Conservation (phyloP, 2,888 invertebrate genomes). For the Ichneumoninae sp. region DNA sequence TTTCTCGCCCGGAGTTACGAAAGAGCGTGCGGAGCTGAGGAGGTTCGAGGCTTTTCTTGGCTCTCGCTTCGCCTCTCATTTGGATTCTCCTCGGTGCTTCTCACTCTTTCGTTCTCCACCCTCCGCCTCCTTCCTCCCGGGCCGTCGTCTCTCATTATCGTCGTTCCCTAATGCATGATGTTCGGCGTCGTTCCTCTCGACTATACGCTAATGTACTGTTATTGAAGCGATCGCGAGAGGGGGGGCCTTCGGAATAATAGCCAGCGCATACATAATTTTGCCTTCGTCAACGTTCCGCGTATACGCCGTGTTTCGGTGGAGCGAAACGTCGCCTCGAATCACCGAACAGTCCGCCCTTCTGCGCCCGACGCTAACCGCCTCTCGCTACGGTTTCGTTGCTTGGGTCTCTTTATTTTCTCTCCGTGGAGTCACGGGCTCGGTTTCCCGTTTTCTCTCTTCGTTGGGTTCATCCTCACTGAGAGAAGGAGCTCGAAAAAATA, state of each 20-base stretch:
- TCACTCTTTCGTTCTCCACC: background rate
- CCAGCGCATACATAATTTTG: conserved; percentile 53
- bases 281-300: conserved; percentile 55
- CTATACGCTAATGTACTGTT: conserved; percentile 72
- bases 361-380: background rate
- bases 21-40: conserved; percentile 30
- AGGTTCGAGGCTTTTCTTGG: background rate
- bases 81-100: background rate
- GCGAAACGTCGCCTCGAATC: conserved; percentile 11
- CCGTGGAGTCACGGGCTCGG: background rate
- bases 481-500: no score
- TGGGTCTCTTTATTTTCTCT: background rate
- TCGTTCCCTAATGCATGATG: conserved; percentile 71
- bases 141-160: conserved; percentile 70
- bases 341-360: background rate
- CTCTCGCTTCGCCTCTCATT: conserved; percentile 18
- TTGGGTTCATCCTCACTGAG: background rate
- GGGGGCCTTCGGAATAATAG: conserved; percentile 42
- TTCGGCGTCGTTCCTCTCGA: conserved; percentile 16
- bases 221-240: conserved; percentile 70
- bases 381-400: background rate
- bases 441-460: background rate
- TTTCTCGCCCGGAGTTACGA: conserved; percentile 56
- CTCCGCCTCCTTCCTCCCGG: background rate
- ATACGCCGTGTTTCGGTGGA: background rate